Evolutionary conservation across 53 echinoderm and acorn worm genomes (phyloP), one percentile per base, ranked within the genome.

Genomic region (Echinometra lucunter): DNA sequence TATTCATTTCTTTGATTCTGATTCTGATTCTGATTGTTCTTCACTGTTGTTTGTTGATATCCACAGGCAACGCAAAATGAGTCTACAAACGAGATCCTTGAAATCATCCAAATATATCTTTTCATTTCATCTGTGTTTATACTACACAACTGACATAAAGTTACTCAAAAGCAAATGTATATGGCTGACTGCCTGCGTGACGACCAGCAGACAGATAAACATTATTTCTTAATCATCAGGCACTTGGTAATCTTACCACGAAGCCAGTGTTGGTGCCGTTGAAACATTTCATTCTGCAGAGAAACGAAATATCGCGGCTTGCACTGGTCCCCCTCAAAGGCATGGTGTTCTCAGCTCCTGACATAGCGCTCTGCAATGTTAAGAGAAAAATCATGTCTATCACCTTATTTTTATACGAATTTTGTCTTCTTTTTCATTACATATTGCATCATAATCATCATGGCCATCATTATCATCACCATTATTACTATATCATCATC

Each of bases 221-320:
- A 53, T 53, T 53, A n/a, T 56, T 56, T 56, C 21, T 63, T 9
- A 63, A 63, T 11, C 8, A 53, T 53, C 53, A 9, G 53, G 9
- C 53, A 53, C n/a, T n/a, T n/a, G n/a, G 53, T 53, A 44, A 28
- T 69, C 99, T 98, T 95, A 99, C 99, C 98, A 99, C 98, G 89
- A 96, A 97, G 23, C 98, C 99, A 88, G 99, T 99, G 85, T 95
- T 99, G 25, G 99, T 99, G 80, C 99, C 99, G 92, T 99, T 99
- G 94, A 98, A 99, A 44, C 99, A 99, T 87, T 99, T 99, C 98
- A 99, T 97, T 49, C 98, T 91, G 88, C 98, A 98, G n/a, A 99
- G 96, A 90, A 99, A 99, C 6, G 98, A 98, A 17, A 98, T 93
- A 0, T 94, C 85, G n/a, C 94, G 37, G 56, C 94, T 94, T 34